Conservation (phyloP, 2,113 vertebrate genomes). For the Otus sunia region DNA sequence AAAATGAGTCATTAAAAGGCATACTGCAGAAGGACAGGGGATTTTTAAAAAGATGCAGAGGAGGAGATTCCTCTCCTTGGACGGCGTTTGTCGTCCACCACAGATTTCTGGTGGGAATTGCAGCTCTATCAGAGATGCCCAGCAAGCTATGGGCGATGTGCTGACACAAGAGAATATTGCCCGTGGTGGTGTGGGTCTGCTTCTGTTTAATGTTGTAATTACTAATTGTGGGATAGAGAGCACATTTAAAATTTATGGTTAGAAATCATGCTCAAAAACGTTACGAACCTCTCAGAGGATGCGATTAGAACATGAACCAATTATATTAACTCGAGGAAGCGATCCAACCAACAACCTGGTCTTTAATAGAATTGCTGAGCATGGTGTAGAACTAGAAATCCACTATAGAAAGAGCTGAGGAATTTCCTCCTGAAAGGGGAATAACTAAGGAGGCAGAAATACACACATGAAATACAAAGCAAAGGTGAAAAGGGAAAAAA, state of each 20-base stretch:
- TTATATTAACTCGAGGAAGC: not conserved
- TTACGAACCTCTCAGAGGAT: not conserved
- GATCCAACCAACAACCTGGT: not conserved
- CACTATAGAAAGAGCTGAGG: not conserved
- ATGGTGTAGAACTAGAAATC: not conserved
- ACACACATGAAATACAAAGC: not conserved
- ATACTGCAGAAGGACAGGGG: not conserved
- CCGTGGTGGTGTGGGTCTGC: not conserved
- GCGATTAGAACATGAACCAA: not conserved
- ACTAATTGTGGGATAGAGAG: not conserved
- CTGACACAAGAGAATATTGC: not conserved
- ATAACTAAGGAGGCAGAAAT: not conserved
- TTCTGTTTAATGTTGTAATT: not conserved
- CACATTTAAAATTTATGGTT: not conserved
- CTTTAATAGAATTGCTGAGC: not conserved
- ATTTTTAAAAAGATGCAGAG: not conserved
- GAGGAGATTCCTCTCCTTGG: not conserved
- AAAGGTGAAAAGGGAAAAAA: not conserved
- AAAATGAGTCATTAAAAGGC: not conserved
- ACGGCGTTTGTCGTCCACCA: not conserved
- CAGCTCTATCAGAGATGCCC: not conserved
- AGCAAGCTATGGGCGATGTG: not conserved
- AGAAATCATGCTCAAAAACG: not conserved
- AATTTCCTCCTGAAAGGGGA: not conserved
- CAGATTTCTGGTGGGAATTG: not conserved